A percentile compares a stretch with the other conserved stretches of the same genome.
These are phyloP conservation scores for Actinopyga echinites DNA, from an alignment of 53 echinoderm and acorn worm genomes.

Conservation along the genomic window DNA sequence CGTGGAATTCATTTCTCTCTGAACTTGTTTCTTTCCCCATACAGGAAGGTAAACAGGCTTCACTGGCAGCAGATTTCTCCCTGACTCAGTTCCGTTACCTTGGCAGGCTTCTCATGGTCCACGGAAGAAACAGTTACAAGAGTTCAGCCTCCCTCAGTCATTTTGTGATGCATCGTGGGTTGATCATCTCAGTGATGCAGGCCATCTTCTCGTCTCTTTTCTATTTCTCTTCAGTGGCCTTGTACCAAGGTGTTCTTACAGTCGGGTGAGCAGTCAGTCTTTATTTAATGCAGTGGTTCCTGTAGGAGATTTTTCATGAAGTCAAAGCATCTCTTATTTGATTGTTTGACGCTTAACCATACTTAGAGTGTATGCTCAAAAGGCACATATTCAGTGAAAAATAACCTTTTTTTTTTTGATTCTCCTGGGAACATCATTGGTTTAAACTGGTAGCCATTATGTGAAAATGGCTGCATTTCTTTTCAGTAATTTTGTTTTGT, in stretches of 20 bases:
- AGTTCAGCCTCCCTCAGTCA: slow-evolving; percentile 94
- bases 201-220: slow-evolving; percentile 98
- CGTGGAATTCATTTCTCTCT: no score
- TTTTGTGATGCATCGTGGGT: slow-evolving; percentile 98
- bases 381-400: no score
- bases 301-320: no score
- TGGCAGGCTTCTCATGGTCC: slow-evolving; percentile 91
- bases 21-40: not conserved
- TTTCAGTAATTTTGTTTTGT: no score
- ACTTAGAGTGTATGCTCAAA: no score
- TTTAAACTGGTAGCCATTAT: no score
- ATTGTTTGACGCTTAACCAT: no score
- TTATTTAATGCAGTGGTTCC: no score
- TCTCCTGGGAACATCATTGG: no score
- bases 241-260: slow-evolving; percentile 95
- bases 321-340: no score
- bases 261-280: slow-evolving; percentile 79
- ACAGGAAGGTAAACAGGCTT: slow-evolving; percentile 96
- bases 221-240: slow-evolving; percentile 96
- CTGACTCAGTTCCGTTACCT: slow-evolving; percentile 89
- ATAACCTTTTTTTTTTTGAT: no score
- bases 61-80: slow-evolving; percentile 96
- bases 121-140: slow-evolving; percentile 98
- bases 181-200: slow-evolving; percentile 98
- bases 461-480: no score